Conservation (phyloP, 2,888 invertebrate genomes). For the Leucophenga montana region DNA sequence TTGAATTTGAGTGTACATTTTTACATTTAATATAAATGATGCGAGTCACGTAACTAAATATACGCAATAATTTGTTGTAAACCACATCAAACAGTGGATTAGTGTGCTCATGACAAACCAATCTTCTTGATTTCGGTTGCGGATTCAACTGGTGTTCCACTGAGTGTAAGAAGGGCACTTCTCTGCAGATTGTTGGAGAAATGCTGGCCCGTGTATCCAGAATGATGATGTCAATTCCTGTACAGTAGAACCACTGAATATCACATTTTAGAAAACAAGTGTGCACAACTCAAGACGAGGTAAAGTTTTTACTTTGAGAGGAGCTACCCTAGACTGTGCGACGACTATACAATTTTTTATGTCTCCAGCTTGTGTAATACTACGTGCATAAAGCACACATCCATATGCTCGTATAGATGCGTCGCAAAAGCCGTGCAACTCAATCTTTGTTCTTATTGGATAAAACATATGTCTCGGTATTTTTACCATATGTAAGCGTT, state of each 20-base stretch:
- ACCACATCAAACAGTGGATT: background rate
- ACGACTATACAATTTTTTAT: background rate
- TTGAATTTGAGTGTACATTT: background rate
- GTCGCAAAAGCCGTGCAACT: constrained; percentile 31
- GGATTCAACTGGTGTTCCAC: background rate
- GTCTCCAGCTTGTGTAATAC: background rate
- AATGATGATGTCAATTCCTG: background rate
- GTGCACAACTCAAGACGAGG: too few species aligned
- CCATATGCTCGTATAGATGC: constrained; percentile 26
- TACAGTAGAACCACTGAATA: background rate
- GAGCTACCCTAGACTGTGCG: background rate
- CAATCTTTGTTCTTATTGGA: background rate
- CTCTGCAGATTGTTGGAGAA: background rate
- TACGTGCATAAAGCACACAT: constrained; percentile 26
- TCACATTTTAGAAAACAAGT: background rate
- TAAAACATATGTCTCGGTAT: constrained; percentile 19
- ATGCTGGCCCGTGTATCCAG: background rate
- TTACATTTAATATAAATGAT: background rate
- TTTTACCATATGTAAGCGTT: constrained; percentile 7
- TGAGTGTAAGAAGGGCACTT: too few species aligned
- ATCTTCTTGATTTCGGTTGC: background rate
- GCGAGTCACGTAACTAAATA: background rate
- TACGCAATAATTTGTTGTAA: background rate
- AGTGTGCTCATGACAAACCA: background rate
- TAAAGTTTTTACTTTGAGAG: too few species aligned